Conservation (phyloP, 1,140 invertebrate species). For the Zophobas atratus region DNA sequence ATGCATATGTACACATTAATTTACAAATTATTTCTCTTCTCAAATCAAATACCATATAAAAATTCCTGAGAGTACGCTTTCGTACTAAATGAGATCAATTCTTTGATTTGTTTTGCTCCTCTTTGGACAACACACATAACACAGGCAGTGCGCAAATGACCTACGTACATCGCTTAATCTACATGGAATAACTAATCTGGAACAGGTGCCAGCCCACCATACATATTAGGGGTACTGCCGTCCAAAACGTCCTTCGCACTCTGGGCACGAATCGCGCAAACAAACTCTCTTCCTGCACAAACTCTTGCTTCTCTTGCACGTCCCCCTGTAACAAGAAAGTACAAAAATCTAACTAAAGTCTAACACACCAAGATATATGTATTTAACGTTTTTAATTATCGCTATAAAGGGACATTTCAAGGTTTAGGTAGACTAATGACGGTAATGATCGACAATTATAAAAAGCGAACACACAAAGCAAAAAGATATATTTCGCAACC, state of each 20-base stretch:
- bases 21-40: slow-evolving; percentile 52
- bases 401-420: slow-evolving; percentile 58
- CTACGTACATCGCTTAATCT: slow-evolving; percentile 54
- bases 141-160: slow-evolving; percentile 58
- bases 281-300: slow-evolving; percentile 50
- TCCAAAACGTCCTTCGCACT: slow-evolving; percentile 65
- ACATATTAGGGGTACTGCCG: slow-evolving; percentile 65
- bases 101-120: slow-evolving; percentile 65
- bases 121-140: slow-evolving; percentile 62
- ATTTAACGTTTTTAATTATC: slow-evolving; percentile 56
- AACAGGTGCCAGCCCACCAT: slow-evolving; percentile 65
- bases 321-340: slow-evolving; percentile 49
- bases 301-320: slow-evolving; percentile 2
- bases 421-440: slow-evolving; percentile 50
- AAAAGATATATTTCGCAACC: slow-evolving; percentile 14
- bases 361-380: slow-evolving; percentile 56
- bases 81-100: slow-evolving; percentile 67
- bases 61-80: slow-evolving; percentile 65
- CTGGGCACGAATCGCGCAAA: slow-evolving; percentile 65
- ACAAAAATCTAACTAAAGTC: slow-evolving; percentile 43
- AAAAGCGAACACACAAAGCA: slow-evolving; percentile 6
- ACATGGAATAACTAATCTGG: slow-evolving; percentile 48
- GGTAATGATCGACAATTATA: slow-evolving; percentile 18
- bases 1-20: slow-evolving; percentile 47
- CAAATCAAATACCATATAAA: slow-evolving; percentile 54